Evolutionary conservation across 2,113 vertebrate species (phyloP).

Genomic region (Dromaius novaehollandiae): DNA sequence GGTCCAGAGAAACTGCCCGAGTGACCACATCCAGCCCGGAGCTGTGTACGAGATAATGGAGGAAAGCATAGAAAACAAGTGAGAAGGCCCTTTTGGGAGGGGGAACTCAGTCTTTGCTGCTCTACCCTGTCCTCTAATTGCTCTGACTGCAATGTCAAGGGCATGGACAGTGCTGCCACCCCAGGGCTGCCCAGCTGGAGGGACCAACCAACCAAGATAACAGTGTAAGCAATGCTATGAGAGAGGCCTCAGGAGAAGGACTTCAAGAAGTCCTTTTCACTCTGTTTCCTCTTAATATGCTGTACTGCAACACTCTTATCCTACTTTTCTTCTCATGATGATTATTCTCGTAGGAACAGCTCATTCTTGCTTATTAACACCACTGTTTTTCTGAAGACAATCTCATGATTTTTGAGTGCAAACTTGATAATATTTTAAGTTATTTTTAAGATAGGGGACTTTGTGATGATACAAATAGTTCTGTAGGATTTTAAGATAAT

Average conservation of each 20-base stretch:
- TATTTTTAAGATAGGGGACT: background rate
- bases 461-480: background rate
- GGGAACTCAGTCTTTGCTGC: background rate
- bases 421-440: background rate
- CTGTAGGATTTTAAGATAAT: background rate
- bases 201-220: too few relatives aligned
- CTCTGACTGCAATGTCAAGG: background rate
- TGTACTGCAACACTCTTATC: background rate
- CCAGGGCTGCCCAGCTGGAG: background rate
- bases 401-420: background rate
- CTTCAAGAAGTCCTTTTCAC: too few relatives aligned
- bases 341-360: background rate
- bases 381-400: background rate
- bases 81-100: background rate
- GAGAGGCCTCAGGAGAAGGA: too few relatives aligned
- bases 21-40: background rate
- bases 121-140: background rate
- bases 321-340: background rate
- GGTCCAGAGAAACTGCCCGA: background rate
- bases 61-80: background rate
- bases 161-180: background rate
- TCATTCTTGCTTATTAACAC: background rate
- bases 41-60: background rate
- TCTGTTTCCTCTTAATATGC: too few relatives aligned
- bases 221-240: too few relatives aligned